Evolutionary conservation across 2,888 invertebrate genomes (phyloP).

Genomic region (Eulithis prunata): DNA sequence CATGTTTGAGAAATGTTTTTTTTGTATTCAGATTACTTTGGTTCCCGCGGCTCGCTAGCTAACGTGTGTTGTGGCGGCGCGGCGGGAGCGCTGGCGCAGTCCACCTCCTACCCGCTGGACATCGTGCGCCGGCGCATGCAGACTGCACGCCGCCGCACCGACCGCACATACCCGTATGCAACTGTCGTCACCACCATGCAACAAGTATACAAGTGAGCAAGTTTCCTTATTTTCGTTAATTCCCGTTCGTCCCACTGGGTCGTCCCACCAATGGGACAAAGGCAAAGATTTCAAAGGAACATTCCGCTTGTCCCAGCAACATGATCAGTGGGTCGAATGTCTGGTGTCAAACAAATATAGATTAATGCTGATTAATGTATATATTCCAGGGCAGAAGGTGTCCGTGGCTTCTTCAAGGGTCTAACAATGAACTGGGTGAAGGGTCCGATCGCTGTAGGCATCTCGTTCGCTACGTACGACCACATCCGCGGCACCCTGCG

Average conservation of each 20-base stretch:
- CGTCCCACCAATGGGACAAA: no score
- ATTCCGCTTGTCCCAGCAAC: no score
- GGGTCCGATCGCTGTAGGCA: conserved; percentile 95
- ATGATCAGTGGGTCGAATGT: no score
- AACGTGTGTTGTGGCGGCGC: conserved; percentile 93
- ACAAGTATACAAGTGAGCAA: conserved; percentile 89
- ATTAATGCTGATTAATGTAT: no score
- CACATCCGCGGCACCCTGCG: conserved; percentile 86
- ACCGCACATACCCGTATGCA: conserved; percentile 80
- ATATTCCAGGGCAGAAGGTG: conserved; percentile 91
- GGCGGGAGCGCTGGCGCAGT: conserved; percentile 97
- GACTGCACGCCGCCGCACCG: conserved; percentile 77
- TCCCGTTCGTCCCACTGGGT: no score
- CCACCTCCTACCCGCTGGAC: conserved; percentile 98
- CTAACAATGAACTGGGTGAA: conserved; percentile 99
- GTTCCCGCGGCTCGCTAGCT: conserved; percentile 76
- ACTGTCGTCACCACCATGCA: conserved; percentile 87
- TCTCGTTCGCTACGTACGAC: conserved; percentile 98
- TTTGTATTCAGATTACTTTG: conserved; percentile 59
- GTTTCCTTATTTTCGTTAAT: no score
- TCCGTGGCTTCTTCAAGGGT: conserved; percentile 97
- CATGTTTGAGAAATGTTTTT: no score
- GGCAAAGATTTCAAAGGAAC: no score
- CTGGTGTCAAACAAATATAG: no score
- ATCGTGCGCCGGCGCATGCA: conserved; percentile 90